Evolutionary conservation across 2,888 invertebrate genomes (phyloP), one percentile per base, ranked within the genome.

Genomic region (Petrophora chlorosata): DNA sequence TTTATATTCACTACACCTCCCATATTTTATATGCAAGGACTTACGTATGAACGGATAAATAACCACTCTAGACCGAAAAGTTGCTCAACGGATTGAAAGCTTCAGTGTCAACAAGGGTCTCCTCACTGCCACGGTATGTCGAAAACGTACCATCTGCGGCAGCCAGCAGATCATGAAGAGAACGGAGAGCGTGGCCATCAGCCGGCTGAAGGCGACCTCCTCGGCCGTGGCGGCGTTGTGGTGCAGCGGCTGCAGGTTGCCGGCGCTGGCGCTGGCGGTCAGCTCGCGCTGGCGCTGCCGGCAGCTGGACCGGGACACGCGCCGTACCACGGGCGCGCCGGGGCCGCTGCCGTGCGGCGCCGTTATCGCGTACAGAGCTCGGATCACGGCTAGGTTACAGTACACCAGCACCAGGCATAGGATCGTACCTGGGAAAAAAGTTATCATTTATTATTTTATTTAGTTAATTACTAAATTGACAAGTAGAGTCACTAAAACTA

Each of bases 101-200:
- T n/a, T n/a, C n/a, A n/a, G n/a, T n/a, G n/a, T n/a, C n/a, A n/a
- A n/a, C n/a, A n/a, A n/a, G n/a, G n/a, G n/a, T n/a, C n/a, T n/a
- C n/a, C n/a, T n/a, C n/a, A n/a, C n/a, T n/a, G n/a, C n/a, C n/a
- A n/a, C n/a, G n/a, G n/a, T n/a, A n/a, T n/a, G n/a, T n/a, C n/a
- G n/a, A n/a, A n/a, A n/a, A n/a, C 90, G 91, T 73, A 97, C 97
- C 95, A 97, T 94, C 82, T 96, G 96, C 14, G 97, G 97, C 85
- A 96, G 91, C 97, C 97, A 97, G 82, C 96, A 97, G 29, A 94
- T 85, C 69, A 96, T 94, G 78, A 96, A 97, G 16, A 95, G 93
- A 56, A 96, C 92, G 57, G 96, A 96, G 28, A 97, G 92, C 38
- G 94, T 92, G 1, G 95, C 94, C 97, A 97, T 97, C 29, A 97